Evolutionary conservation across 2,888 invertebrate species (phyloP).

Genomic region (Chesias legatella): DNA sequence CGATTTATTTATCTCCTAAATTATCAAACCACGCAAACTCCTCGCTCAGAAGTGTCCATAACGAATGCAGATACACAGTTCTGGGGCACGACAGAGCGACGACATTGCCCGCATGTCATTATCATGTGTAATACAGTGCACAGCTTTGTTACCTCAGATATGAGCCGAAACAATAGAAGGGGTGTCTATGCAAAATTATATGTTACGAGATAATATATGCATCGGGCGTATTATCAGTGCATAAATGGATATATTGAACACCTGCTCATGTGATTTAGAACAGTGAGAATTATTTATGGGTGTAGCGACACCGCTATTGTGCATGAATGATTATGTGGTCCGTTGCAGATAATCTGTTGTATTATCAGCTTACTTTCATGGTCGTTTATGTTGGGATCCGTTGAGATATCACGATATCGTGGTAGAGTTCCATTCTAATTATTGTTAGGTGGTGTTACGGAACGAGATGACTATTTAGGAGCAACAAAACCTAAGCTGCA

Average conservation of each 20-base stretch:
- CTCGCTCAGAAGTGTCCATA: not conserved
- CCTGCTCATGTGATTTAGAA: slow-evolving; percentile 27
- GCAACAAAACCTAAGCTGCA: no score
- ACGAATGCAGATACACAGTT: slow-evolving; percentile 12
- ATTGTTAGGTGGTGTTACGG: no score
- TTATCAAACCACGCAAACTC: no score
- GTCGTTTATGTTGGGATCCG: not conserved
- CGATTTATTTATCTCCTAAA: no score
- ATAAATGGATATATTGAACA: slow-evolving; percentile 29
- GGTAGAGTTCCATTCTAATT: no score
- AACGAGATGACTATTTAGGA: no score
- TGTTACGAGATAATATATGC: slow-evolving; percentile 30
- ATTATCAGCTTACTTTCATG: not conserved
- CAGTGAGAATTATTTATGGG: slow-evolving; percentile 21
- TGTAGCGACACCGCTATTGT: slow-evolving; percentile 8
- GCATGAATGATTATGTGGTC: no score
- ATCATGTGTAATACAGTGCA: slow-evolving; percentile 39
- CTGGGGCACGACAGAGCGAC: slow-evolving; percentile 13
- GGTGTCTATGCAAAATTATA: slow-evolving; percentile 39
- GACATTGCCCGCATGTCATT: slow-evolving; percentile 28
- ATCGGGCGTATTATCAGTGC: slow-evolving; percentile 26
- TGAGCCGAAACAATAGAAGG: slow-evolving; percentile 48
- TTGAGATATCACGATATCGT: no score
- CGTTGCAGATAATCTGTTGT: not conserved
- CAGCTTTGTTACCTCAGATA: slow-evolving; percentile 35